Conservation (phyloP, 1,140 invertebrate genomes). For the Drosophila lacertosa region DNA sequence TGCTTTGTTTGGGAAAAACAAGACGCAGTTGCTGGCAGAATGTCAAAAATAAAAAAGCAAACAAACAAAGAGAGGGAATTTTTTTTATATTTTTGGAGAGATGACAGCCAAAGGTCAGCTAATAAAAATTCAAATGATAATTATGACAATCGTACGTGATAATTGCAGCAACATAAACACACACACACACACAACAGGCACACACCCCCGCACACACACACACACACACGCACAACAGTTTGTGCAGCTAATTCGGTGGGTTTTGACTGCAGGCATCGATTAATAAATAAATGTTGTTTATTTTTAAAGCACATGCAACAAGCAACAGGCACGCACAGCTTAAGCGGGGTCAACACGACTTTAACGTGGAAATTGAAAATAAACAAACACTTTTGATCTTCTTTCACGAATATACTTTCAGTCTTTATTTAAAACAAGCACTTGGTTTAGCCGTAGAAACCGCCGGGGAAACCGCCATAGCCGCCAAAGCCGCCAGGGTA, state of each 20-base stretch:
- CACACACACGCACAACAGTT: constrained; percentile 20
- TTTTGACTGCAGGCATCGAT: constrained; percentile 48
- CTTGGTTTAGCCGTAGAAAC: constrained; percentile 13
- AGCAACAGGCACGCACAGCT: constrained; percentile 46
- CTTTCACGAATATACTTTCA: constrained; percentile 4
- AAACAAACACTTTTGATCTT: constrained; percentile 6
- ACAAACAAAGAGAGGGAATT: constrained; percentile 39
- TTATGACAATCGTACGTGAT: constrained; percentile 84
- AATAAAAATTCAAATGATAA: constrained; percentile 82
- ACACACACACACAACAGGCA: constrained; percentile 54
- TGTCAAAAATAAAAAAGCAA: constrained; percentile 34
- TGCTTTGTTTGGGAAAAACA: constrained; percentile 18
- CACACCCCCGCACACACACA: background rate
- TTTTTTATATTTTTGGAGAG: no score
- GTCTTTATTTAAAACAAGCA: constrained; percentile 36
- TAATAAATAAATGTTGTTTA: constrained; percentile 79
- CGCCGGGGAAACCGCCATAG: constrained; percentile 3
- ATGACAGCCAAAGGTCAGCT: constrained; percentile 59
- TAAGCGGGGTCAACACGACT: constrained; percentile 52
- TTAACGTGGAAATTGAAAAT: background rate
- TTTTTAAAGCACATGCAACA: constrained; percentile 67
- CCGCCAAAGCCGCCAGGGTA: constrained; percentile 10
- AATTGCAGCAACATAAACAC: constrained; percentile 66
- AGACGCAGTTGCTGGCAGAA: constrained; percentile 46
- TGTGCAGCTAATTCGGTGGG: constrained; percentile 65